phyloP scores from a whole-genome alignment of 2,888 invertebrate genomes.

The Papilio elwesi region DNA sequence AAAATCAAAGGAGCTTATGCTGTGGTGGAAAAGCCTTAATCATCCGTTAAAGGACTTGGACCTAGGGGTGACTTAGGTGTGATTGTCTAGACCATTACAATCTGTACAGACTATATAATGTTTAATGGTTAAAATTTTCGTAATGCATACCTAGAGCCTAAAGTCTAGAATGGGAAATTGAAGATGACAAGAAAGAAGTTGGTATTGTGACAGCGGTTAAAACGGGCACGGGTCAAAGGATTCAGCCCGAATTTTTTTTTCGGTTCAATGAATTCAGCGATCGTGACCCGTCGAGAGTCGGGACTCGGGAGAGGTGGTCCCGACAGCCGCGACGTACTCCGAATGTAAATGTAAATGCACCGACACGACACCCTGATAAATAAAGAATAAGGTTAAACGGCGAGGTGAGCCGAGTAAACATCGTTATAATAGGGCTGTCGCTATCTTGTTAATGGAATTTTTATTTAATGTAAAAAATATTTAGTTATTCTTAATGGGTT shows the following conservation, averaged over 20 bases:
- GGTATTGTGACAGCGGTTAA: not conserved
- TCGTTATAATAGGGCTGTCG: conserved; percentile 29
- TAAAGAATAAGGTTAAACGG: conserved; percentile 76
- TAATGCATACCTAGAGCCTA: too few species aligned
- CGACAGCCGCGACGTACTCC: conserved; percentile 41
- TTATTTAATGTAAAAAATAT: too few species aligned
- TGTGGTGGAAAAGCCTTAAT: too few species aligned
- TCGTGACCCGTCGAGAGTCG: conserved; percentile 10
- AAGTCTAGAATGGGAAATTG: too few species aligned
- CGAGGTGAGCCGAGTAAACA: conserved; percentile 65
- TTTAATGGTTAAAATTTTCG: too few species aligned
- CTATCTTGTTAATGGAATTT: not conserved
- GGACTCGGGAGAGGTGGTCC: not conserved
- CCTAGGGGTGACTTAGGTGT: too few species aligned
- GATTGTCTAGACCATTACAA: too few species aligned
- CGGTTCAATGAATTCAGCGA: conserved; percentile 23
- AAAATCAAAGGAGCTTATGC: too few species aligned
- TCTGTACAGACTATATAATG: too few species aligned
- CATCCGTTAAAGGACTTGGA: too few species aligned
- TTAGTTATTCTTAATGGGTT: too few species aligned
- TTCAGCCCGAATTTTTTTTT: not conserved
- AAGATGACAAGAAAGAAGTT: not conserved
- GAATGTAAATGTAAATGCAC: conserved; percentile 68
- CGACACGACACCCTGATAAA: conserved; percentile 61
- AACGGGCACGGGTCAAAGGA: conserved; percentile 19